Evolutionary conservation across 2,113 vertebrate genomes (phyloP), one percentile per base, ranked within the genome.

Genomic region (Oxyruncus cristatus): DNA sequence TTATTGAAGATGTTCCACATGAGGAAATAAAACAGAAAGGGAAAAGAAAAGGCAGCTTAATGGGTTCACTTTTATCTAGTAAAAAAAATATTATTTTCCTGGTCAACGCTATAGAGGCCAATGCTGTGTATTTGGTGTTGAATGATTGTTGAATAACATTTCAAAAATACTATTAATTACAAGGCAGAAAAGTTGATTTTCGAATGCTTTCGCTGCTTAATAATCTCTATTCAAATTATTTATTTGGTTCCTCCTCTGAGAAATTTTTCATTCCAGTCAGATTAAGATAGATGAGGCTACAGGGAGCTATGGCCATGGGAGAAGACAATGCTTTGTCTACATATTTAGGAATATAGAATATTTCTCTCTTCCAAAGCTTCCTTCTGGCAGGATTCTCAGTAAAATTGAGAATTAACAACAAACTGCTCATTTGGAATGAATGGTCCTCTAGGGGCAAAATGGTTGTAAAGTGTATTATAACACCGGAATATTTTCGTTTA

Each of bases 401-500:
- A 91, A 92, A 94, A 92, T 28, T 85, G 77, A 85, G 81, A 92
- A 78, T 89, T 91, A 92, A 88, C 66, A 82, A 35, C 80, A 88
- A 82, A 85, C 27, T 3, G 0, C 62, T 96, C 71, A 67, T 92
- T 92, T 94, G 63, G 35, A 95, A 92, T 90, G 71, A 90, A 50
- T 70, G 32, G 27, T 77, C 67, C 52, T 95, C 74, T 59, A 79
- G 86, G 85, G 62, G 26, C 9, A 35, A 72, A 92, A 85, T 89
- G 63, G n/a, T 95, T 94, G 87, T 87, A 87, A 96, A 92, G 93
- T 22, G 58, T 79, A 82, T 53, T 91, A 53, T 47, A 95, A 61
- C n/a, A 72, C 23, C 58, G 70, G 12, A 53, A 87, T 52, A 50
- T 89, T 92, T 92, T 89, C 59, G 73, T 65, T 91, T 73, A 39